Base-by-base conservation (phyloP, 2,113 vertebrate genomes). In the human (Homo sapiens) region DNA sequence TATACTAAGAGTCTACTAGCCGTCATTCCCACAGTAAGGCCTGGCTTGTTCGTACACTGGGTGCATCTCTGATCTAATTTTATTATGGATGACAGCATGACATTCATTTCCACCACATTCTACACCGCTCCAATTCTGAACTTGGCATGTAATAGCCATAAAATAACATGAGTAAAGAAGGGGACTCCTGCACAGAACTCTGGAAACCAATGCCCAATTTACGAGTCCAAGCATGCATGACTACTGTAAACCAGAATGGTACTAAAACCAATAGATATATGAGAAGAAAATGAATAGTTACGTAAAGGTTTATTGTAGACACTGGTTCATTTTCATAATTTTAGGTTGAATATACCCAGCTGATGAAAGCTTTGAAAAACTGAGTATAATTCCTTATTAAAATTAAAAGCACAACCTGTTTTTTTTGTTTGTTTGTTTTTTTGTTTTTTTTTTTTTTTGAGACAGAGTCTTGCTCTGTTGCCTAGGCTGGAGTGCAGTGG, bases 281-380 rank as follows among this genome's bases (percentile, higher is more conserved):
- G 17, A 90, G 22, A 4, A 75, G 35, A 50, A 79, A 78, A 92
- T 75, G 72, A 91, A 73, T n/a, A 72, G 55, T 20, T 40, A 78
- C 35, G 72, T 72, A 30, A 64, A 14, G 0, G 30, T 82, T 72
- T 66, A 91, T 50, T 64, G 27, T 10, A 84, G 68, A 95, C 3
- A 13, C 70, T 80, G 45, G 35, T 64, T 94, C 55, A 1, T 93
- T 96, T 92, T 90, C 50, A 61, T 80, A 52, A 57, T 45, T 81
- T 95, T 87, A 82, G 35, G 38, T 32, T 81, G 57, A 88, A 64
- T n/a, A 52, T 55, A 82, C 9, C 10, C 23, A 92, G 3, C 50
- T 66, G 8, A 92, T 68, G 68, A 93, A 92, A 92, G 9, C 32
- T 90, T 95, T 81, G 27, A 81, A 89, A 91, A 97, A n/a, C 3